Percentiles rank a stretch among this genome's conserved stretches.
phyloP scores from a whole-genome alignment of 2,113 vertebrate genomes.

The Cheirogaleus medius region DNA sequence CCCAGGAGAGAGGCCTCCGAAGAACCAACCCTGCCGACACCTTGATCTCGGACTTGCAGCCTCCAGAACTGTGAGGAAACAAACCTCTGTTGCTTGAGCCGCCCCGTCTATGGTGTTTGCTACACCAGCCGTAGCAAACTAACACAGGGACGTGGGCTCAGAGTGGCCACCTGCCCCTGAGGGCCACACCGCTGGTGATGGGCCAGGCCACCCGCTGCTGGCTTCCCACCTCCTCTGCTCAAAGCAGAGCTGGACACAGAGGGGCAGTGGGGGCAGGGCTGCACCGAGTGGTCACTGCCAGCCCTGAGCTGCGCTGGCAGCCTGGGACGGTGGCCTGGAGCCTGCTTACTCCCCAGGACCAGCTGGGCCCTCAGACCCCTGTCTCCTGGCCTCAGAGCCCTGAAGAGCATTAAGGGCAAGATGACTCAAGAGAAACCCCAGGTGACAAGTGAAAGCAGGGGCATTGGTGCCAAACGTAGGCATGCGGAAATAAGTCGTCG shows the following conservation, averaged over 20 bases:
- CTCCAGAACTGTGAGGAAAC: neutral
- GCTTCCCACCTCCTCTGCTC: neutral
- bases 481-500: neutral
- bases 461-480: neutral
- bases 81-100: neutral
- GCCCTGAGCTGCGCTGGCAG: neutral
- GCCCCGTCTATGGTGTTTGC: too few relatives aligned
- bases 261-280: neutral
- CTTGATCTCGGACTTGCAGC: neutral
- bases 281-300: fast-evolving
- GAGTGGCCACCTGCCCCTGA: neutral
- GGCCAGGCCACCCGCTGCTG: neutral
- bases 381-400: neutral
- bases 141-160: neutral
- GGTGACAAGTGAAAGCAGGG: neutral
- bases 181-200: neutral
- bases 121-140: neutral
- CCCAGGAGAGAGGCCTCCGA: neutral
- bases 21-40: neutral
- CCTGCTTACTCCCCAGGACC: neutral
- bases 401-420: neutral
- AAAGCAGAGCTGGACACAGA: neutral
- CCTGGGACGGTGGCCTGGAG: neutral
- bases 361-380: neutral
- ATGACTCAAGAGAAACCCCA: too few relatives aligned